Evolutionary conservation across 2,888 invertebrate genomes (phyloP).

Genomic region (Hipparchia sbordonii): DNA sequence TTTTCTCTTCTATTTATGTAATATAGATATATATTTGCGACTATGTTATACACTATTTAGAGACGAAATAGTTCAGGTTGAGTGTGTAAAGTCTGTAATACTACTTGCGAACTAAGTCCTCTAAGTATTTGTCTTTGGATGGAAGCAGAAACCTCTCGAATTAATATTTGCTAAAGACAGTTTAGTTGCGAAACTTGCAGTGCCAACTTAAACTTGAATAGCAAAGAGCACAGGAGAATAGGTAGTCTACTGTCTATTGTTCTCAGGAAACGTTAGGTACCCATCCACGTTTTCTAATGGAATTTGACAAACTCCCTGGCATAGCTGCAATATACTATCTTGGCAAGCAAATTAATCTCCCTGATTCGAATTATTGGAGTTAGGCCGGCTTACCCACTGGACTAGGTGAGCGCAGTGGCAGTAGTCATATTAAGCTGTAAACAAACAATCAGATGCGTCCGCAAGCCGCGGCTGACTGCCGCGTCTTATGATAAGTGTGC

Average conservation of each 20-base stretch:
- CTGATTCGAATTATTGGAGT: no score
- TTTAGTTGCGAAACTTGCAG: constrained; percentile 58
- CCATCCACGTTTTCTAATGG: not conserved
- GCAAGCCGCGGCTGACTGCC: no score
- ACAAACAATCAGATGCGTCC: no score
- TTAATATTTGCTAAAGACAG: constrained; percentile 71
- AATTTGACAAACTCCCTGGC: not conserved
- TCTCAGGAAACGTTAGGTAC: not conserved
- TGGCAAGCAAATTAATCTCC: not conserved
- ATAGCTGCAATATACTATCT: not conserved
- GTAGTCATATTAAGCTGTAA: no score
- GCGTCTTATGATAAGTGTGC: no score
- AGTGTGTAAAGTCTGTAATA: constrained; percentile 29
- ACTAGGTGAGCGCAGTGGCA: no score
- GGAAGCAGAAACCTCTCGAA: constrained; percentile 46
- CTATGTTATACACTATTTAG: no score
- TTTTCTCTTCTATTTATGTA: no score
- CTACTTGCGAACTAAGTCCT: constrained; percentile 32
- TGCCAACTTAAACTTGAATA: constrained; percentile 42
- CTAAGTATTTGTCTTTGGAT: constrained; percentile 38
- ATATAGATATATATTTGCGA: no score
- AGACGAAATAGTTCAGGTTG: constrained; percentile 7
- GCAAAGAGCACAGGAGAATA: not conserved
- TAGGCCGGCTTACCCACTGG: no score
- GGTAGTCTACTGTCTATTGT: constrained; percentile 2